Base-by-base conservation (phyloP, 2,797 vertebrate species). In the Phrynocephalus forsythii region DNA sequence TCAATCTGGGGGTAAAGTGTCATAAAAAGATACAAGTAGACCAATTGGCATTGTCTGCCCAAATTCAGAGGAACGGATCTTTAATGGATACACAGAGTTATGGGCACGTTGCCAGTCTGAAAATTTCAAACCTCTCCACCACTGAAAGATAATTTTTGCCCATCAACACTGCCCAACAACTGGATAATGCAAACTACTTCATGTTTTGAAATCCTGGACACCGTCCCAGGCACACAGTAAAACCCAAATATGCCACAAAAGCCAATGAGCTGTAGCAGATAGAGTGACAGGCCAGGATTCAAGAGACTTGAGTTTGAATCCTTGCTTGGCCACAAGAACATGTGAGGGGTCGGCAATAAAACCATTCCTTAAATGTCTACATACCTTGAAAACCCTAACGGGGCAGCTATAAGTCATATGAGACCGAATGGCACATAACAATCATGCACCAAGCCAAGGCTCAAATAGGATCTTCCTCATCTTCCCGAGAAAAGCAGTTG, bases 11-110 rank as follows among this genome's bases (percentile, higher is more conserved):
- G 69, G 56, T 50, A 67, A 71, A 50, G 15, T 48, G 44, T 18
- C 16, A 83, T 79, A 66, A 82, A 85, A 85, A 79, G 22, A 71
- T n/a, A 77, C 30, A 90, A 71, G 52, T 33, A 33, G 71, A 28
- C 50, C 15, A 33, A 60, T 84, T 50, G 44, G 63, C 66, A 80
- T 60, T 60, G 67, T 26, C 68, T 76, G 60, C 63, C 48, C 79
- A 50, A 24, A 3, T 22, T 15, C 18, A 9, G 10, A 81, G 24
- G 13, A 72, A 78, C 13, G 63, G 67, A 79, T 83, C 52, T 72
- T 33, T 2, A 83, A 56, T 77, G 67, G 38, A 7, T 75, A 33
- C 38, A 72, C 50, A 48, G 86, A 77, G 22, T 26, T 63, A 16
- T 60, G 28, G 44, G 52, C 30, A 28, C 63, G 38, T 84, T 56